Percentiles rank a stretch among this genome's conserved stretches.
phyloP scores from a whole-genome alignment of 2,113 vertebrate species.

The Phainopepla nitens region DNA sequence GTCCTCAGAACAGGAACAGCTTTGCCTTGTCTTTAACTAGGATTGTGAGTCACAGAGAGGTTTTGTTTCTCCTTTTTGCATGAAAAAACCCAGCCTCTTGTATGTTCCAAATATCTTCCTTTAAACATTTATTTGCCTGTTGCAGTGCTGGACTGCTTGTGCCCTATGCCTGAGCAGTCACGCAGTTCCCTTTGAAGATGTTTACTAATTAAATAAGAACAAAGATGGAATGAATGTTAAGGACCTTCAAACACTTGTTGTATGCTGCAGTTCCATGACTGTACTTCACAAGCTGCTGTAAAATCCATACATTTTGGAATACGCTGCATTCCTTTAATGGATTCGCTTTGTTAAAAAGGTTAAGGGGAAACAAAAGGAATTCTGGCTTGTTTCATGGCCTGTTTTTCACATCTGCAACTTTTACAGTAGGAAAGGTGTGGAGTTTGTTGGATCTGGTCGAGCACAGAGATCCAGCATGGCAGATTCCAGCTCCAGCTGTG shows the following conservation, averaged over 20 bases:
- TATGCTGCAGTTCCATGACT: neutral
- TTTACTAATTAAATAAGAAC: slow-evolving; percentile 67
- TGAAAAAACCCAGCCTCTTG: neutral
- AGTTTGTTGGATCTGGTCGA: neutral
- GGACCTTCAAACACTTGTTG: slow-evolving; percentile 48
- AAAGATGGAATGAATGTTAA: slow-evolving; percentile 62
- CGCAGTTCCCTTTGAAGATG: slow-evolving; percentile 60
- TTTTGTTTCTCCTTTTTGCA: slow-evolving; percentile 20
- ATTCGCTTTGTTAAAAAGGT: neutral
- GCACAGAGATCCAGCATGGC: neutral
- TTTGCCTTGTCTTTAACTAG: neutral
- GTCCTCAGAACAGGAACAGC: neutral
- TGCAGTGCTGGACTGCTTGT: neutral
- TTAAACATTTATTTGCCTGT: slow-evolving; percentile 37
- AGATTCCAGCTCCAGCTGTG: neutral
- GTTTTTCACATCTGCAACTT: neutral
- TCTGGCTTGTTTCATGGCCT: neutral
- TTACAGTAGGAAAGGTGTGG: neutral
- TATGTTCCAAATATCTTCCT: slow-evolving; percentile 21
- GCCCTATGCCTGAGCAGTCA: slow-evolving; percentile 42
- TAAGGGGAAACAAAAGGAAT: neutral
- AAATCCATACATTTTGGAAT: neutral
- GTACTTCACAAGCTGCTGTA: neutral
- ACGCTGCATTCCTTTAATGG: neutral
- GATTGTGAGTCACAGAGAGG: slow-evolving; percentile 2